phyloP scores from a whole-genome alignment of 2,888 invertebrate genomes.

The Sceliomorpha sp. region DNA sequence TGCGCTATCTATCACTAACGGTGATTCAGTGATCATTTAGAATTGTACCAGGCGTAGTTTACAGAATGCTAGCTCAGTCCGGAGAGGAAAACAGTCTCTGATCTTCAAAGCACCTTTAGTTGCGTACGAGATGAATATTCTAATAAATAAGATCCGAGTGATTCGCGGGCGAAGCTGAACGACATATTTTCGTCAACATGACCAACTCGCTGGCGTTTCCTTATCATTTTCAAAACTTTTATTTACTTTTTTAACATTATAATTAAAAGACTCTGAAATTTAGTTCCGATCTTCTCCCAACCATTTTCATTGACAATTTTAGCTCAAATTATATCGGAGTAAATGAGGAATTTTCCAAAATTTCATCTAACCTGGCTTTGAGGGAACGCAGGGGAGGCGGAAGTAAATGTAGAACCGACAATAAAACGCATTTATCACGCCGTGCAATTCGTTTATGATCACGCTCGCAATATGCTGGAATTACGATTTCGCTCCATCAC shows the following conservation, averaged over 20 bases:
- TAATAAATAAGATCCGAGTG: conserved; percentile 17
- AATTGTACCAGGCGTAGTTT: conserved; percentile 68
- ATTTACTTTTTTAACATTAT: too few relatives aligned
- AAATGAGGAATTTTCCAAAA: not conserved
- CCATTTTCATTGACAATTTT: not conserved
- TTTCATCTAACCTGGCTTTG: conserved; percentile 1
- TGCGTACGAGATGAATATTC: conserved; percentile 8
- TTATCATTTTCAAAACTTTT: too few relatives aligned
- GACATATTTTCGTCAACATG: too few relatives aligned
- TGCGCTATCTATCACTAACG: conserved; percentile 78
- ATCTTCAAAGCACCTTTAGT: conserved; percentile 71
- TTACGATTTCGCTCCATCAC: conserved; percentile 51
- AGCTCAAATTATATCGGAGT: not conserved
- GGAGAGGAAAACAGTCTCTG: conserved; percentile 60
- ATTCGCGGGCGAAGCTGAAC: not conserved
- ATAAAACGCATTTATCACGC: conserved; percentile 50
- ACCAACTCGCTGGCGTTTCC: too few relatives aligned
- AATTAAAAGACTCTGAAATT: too few relatives aligned
- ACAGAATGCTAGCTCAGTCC: conserved; percentile 69
- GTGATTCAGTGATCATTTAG: conserved; percentile 77
- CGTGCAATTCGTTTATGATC: conserved; percentile 61
- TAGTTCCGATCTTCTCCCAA: too few relatives aligned
- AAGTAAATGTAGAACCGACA: conserved; percentile 8
- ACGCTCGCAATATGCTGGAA: conserved; percentile 40
- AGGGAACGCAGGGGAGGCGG: conserved; percentile 8